Evolutionary conservation across 2,113 vertebrate genomes (phyloP).

Genomic region (human): DNA sequence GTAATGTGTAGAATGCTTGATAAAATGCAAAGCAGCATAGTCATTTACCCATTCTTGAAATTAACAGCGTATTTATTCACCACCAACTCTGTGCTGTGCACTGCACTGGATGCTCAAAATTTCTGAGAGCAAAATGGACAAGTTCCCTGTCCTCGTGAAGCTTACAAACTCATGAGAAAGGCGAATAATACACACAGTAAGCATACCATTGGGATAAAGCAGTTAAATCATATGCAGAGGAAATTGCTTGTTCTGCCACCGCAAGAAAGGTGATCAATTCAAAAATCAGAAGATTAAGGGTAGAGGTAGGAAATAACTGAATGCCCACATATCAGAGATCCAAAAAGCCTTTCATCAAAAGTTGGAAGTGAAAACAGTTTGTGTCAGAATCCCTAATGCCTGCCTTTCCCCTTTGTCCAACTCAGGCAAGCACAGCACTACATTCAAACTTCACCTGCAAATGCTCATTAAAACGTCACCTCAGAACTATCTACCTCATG

Average conservation of each 20-base stretch:
- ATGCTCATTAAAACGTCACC: neutral
- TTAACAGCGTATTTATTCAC: neutral
- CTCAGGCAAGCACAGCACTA: accelerated
- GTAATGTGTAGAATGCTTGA: neutral
- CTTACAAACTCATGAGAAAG: no score
- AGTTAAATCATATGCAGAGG: neutral
- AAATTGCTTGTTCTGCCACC: neutral
- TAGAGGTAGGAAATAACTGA: neutral
- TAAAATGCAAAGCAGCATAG: neutral
- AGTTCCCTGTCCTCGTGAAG: accelerated
- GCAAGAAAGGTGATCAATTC: neutral
- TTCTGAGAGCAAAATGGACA: neutral
- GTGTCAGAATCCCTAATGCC: neutral
- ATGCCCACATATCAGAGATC: neutral
- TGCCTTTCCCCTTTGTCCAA: neutral
- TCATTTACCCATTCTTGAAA: neutral
- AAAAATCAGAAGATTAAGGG: neutral
- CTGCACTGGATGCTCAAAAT: neutral
- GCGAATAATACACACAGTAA: neutral
- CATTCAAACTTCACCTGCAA: neutral
- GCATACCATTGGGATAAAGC: accelerated
- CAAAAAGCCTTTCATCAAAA: neutral
- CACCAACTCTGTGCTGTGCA: neutral
- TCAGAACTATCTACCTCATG: neutral
- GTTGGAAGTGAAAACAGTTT: neutral